Base-by-base conservation (phyloP, 2,113 vertebrate species). In the Dicrurus megarhynchus region DNA sequence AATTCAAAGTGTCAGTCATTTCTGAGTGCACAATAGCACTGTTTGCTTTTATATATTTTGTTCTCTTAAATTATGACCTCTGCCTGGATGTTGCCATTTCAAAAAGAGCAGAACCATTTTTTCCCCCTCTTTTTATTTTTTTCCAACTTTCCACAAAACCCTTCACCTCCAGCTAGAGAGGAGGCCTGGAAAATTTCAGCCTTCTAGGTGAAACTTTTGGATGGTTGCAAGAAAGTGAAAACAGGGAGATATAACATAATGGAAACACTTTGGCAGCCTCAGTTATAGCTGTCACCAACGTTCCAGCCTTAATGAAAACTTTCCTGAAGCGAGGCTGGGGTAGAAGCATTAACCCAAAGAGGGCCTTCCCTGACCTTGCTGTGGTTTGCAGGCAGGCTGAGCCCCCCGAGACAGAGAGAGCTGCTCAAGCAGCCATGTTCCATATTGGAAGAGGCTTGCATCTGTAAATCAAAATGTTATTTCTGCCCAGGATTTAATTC, bases 251-350 rank as follows among this genome's bases (percentile, higher is more conserved):
- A 87, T 75, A 96, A 94, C 94, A 94, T 95, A 93, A 96, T 94
- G 93, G 96, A 96, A 97, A 96, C 57, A 64, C 81, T 87, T 56
- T 94, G 95, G 91, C 95, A 96, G 69, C 35, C 70, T 69, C 37
- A 71, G 60, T 57, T 33, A 19, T 9, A 88, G 85, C 93, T 87
- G 86, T 94, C 93, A 95, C 79, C 89, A 82, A 1, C 0, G 39
- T 91, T 96, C 92, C 81, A 92, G 81, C 68, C 57, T 63, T 96
- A 97, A 97, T 91, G 93, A 97, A 94, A 96, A 90, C 94, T 96
- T 97, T 97, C 96, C 93, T 96, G 94, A 94, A 89, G 79, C 4
- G 13, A 89, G 32, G 42, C 67, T 69, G 30, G 42, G 32, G 14
- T 49, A 85, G 73, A 56, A 0, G 2, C 50, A 37, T 94, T 90